Percentiles rank a stretch among this genome's conserved stretches.
These are phyloP conservation scores for Drosophila pachea DNA, from an alignment of 1,140 invertebrate species.

Conservation along the genomic window DNA sequence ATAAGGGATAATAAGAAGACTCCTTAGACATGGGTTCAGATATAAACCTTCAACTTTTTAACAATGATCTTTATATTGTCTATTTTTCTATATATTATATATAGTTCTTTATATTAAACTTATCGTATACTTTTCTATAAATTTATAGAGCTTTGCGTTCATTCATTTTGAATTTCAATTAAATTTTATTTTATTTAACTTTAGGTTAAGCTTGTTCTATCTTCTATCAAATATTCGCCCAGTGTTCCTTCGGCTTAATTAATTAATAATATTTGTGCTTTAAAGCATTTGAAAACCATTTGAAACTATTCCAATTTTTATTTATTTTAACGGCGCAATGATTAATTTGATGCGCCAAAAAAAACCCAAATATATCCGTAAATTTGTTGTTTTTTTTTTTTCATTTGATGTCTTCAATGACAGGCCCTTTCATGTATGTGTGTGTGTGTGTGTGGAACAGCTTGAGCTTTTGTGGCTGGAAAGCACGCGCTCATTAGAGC, in stretches of 20 bases:
- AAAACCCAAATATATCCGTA: constrained; percentile 35
- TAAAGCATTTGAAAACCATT: constrained; percentile 54
- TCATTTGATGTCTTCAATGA: constrained; percentile 41
- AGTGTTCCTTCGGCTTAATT: constrained; percentile 54
- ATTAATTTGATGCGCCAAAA: constrained; percentile 68
- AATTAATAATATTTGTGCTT: constrained; percentile 65
- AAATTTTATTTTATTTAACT: too few relatives aligned
- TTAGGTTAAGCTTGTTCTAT: too few relatives aligned
- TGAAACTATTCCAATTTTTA: constrained; percentile 69
- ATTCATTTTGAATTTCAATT: too few relatives aligned
- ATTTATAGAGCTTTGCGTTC: too few relatives aligned
- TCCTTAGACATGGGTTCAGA: too few relatives aligned
- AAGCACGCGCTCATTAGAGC: constrained; percentile 74
- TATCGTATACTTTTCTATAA: too few relatives aligned
- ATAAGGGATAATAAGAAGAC: too few relatives aligned
- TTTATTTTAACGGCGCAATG: constrained; percentile 74
- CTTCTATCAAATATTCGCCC: constrained; percentile 9
- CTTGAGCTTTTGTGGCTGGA: constrained; percentile 59
- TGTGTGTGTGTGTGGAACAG: constrained; percentile 37
- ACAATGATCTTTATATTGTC: too few relatives aligned
- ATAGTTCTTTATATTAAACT: too few relatives aligned
- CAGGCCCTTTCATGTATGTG: constrained; percentile 57
- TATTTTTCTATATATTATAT: too few relatives aligned
- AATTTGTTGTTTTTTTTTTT: constrained; percentile 9
- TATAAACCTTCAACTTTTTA: too few relatives aligned